These are phyloP conservation scores for Vannuccia rotundouncinata DNA, from an alignment of 2,888 invertebrate species.

Conservation along the genomic window DNA sequence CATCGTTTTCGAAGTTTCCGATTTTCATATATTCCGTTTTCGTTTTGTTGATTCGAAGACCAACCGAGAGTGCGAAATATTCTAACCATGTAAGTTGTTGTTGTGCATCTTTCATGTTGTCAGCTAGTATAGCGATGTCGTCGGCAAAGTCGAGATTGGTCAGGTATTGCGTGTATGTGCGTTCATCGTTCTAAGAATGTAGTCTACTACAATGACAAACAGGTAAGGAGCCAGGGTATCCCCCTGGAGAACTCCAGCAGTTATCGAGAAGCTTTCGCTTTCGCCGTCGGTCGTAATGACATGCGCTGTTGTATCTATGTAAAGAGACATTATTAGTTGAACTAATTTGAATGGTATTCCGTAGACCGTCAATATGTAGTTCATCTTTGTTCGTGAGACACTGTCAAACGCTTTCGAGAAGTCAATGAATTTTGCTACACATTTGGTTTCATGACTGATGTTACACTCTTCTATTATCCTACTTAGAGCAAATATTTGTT, in stretches of 20 bases:
- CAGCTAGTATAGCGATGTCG: not conserved
- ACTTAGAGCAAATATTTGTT: slow-evolving; percentile 8
- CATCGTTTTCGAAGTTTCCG: slow-evolving; percentile 1
- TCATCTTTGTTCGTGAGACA: slow-evolving; percentile 12
- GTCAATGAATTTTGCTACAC: slow-evolving; percentile 8
- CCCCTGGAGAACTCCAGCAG: not conserved
- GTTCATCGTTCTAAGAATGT: not conserved
- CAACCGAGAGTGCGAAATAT: not conserved
- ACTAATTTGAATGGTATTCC: not conserved
- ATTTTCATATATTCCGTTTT: slow-evolving; percentile 12
- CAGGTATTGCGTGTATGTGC: not conserved
- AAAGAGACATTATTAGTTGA: not conserved
- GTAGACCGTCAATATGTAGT: not conserved
- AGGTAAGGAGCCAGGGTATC: not conserved
- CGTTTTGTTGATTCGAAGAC: slow-evolving; percentile 4
- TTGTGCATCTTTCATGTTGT: not conserved
- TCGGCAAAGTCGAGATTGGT: slow-evolving; percentile 5
- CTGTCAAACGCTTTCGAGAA: slow-evolving; percentile 19
- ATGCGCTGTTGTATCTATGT: slow-evolving; percentile 5
- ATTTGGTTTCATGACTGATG: slow-evolving; percentile 6
- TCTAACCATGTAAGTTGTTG: not conserved
- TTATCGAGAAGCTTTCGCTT: not conserved
- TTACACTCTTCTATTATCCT: slow-evolving; percentile 15
- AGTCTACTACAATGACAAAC: not conserved
- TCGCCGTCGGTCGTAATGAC: not conserved